Evolutionary conservation across 1,140 invertebrate genomes (phyloP).

Genomic region (Rhyzopertha dominica): DNA sequence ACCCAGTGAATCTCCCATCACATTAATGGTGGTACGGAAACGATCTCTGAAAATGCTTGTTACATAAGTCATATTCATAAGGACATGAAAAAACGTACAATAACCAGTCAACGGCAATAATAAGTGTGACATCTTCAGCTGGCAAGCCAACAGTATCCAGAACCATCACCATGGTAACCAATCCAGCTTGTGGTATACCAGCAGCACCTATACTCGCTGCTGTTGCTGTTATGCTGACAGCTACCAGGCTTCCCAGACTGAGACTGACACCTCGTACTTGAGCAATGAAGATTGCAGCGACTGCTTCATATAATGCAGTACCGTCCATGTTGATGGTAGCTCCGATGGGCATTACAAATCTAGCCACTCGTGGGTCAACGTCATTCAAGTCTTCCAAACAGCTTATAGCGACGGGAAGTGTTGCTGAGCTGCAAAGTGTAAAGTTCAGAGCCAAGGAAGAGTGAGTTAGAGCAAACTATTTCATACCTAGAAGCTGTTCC

Average conservation of each 20-base stretch:
- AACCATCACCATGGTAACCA: constrained; percentile 85
- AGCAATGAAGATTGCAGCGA: constrained; percentile 79
- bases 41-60: constrained; percentile 64
- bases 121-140: constrained; percentile 72
- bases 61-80: too few species aligned
- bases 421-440: constrained; percentile 62
- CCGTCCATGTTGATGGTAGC: constrained; percentile 86
- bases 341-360: constrained; percentile 83
- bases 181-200: constrained; percentile 77
- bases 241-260: constrained; percentile 56
- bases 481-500: constrained; percentile 63
- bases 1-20: constrained; percentile 80
- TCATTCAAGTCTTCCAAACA: constrained; percentile 75
- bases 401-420: constrained; percentile 67
- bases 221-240: constrained; percentile 70
- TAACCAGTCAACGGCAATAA: constrained; percentile 84
- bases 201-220: constrained; percentile 84
- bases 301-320: constrained; percentile 79
- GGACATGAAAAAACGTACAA: constrained; percentile 65
- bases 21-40: constrained; percentile 83
- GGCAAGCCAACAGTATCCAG: constrained; percentile 79
- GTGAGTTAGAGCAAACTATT: too few species aligned
- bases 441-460: too few species aligned
- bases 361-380: constrained; percentile 67
- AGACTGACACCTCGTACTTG: constrained; percentile 64